phyloP scores from a whole-genome alignment of 1,140 invertebrate species.

The Scaptomyza pallida region DNA sequence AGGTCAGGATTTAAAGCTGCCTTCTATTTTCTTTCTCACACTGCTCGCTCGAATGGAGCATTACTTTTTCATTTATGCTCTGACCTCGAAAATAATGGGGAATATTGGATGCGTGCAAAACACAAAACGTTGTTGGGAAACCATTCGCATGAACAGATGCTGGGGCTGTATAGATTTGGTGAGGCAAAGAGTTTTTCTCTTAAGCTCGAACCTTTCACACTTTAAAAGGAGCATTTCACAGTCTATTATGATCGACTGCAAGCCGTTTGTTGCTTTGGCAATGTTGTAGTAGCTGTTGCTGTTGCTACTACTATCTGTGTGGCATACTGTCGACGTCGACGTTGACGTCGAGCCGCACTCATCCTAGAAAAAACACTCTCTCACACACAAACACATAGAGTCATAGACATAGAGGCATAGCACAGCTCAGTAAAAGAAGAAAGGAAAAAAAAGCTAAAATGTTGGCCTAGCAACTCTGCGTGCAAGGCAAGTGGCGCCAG shows the following conservation, averaged over 20 bases:
- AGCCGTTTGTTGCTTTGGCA: conserved; percentile 24
- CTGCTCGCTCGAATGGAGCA: background rate
- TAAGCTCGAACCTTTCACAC: no score
- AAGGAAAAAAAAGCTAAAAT: conserved; percentile 35
- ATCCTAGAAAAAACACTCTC: conserved; percentile 30
- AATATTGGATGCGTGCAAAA: no score
- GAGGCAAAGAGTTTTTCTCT: no score
- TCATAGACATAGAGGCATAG: background rate
- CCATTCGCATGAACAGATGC: no score
- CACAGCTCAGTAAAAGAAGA: no score
- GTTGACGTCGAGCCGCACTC: conserved; percentile 47
- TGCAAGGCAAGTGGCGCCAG: conserved; percentile 74
- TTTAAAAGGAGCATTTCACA: background rate
- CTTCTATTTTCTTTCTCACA: conserved; percentile 38
- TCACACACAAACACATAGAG: conserved; percentile 9
- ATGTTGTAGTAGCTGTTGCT: conserved; percentile 9
- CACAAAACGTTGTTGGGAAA: no score
- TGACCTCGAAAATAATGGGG: background rate
- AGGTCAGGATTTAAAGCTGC: conserved; percentile 66
- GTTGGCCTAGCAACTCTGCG: conserved; percentile 77
- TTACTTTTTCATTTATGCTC: background rate
- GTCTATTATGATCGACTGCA: background rate
- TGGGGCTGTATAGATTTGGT: no score
- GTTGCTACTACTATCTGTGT: conserved; percentile 34
- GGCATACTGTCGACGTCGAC: conserved; percentile 67